Evolutionary conservation across 1,140 invertebrate genomes (phyloP).

Genomic region (Gonioctena quinquepunctata): DNA sequence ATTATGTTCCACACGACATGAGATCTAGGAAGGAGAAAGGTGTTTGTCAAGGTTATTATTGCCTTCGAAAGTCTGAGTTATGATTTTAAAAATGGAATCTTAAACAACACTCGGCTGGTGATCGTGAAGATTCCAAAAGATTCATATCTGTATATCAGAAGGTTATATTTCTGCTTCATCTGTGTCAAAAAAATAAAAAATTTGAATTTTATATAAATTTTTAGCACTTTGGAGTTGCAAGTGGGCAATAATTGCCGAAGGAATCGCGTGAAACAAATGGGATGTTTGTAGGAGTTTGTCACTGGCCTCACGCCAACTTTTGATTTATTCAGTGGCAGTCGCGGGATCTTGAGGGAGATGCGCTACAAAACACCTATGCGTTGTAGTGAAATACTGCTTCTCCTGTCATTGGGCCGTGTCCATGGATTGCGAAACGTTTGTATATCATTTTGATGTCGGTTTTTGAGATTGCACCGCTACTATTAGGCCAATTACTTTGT

Average conservation of each 20-base stretch:
- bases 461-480: conserved; percentile 34
- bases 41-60: too few species aligned
- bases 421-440: conserved; percentile 44
- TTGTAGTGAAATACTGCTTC: conserved; percentile 35
- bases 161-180: too few species aligned
- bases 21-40: too few species aligned
- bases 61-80: too few species aligned
- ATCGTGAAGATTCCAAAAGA: too few species aligned
- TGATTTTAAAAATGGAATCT: too few species aligned
- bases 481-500: background rate
- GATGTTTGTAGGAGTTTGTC: conserved; percentile 22
- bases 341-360: conserved; percentile 41
- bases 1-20: too few species aligned
- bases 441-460: conserved; percentile 43
- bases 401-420: conserved; percentile 44
- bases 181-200: too few species aligned
- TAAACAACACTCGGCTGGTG: too few species aligned
- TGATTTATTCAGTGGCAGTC: conserved; percentile 45
- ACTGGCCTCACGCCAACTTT: conserved; percentile 37
- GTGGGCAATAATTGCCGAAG: background rate
- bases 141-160: too few species aligned
- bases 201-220: too few species aligned
- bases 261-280: conserved; percentile 12
- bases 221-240: too few species aligned
- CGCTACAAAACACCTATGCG: conserved; percentile 43